Evolutionary conservation across 1,140 invertebrate genomes (phyloP).

Genomic region (Zelostemma sp.): DNA sequence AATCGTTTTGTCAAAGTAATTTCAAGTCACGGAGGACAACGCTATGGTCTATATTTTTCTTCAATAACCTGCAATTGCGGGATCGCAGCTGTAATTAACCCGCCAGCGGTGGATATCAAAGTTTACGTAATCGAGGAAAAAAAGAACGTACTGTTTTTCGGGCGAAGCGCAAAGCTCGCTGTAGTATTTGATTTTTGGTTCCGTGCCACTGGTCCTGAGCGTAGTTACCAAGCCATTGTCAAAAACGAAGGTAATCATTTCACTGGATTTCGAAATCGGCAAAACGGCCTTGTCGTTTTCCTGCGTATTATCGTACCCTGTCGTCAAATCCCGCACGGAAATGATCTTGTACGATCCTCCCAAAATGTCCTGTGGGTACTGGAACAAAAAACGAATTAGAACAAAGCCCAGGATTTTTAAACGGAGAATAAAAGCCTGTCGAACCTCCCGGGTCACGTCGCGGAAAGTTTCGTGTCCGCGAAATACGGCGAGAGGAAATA

Average conservation of each 20-base stretch:
- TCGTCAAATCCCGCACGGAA: slow-evolving; percentile 88
- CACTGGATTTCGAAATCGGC: slow-evolving; percentile 82
- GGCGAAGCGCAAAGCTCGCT: slow-evolving; percentile 86
- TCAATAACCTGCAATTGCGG: background rate
- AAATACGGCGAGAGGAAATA: slow-evolving; percentile 63
- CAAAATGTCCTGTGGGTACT: slow-evolving; percentile 83
- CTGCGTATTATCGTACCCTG: slow-evolving; percentile 86
- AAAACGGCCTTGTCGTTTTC: slow-evolving; percentile 81
- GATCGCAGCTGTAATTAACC: background rate
- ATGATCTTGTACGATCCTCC: slow-evolving; percentile 81
- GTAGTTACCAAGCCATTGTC: slow-evolving; percentile 89
- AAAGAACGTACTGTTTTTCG: slow-evolving; percentile 72
- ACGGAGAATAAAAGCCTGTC: background rate
- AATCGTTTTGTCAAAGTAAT: background rate
- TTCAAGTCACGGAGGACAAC: too few species aligned
- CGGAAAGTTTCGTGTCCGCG: slow-evolving; percentile 28
- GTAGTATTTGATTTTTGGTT: slow-evolving; percentile 99
- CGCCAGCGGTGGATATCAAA: background rate
- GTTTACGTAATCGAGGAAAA: background rate
- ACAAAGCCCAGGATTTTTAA: too few species aligned
- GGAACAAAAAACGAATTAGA: slow-evolving; percentile 54
- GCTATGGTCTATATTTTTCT: background rate
- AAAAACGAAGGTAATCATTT: slow-evolving; percentile 98
- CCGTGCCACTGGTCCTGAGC: slow-evolving; percentile 96
- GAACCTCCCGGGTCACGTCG: slow-evolving; percentile 6